Evolutionary conservation across 2,888 invertebrate species (phyloP).

Genomic region (Allophyes oxyacanthae): DNA sequence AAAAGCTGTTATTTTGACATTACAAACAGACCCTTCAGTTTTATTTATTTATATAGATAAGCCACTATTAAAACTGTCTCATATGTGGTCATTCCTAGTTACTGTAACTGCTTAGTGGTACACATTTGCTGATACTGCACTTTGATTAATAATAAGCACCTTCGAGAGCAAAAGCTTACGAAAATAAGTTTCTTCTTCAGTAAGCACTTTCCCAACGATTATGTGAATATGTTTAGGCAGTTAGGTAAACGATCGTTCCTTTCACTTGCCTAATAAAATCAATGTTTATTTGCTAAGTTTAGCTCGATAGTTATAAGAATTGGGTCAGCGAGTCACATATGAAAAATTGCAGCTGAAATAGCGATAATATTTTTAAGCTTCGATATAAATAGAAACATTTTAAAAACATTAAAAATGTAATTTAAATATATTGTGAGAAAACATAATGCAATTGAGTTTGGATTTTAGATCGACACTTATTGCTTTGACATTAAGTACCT

Average conservation of each 20-base stretch:
- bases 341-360: slow-evolving; percentile 1
- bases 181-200: slow-evolving; percentile 17
- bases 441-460: slow-evolving; percentile 5
- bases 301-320: slow-evolving; percentile 15
- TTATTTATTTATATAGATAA: too few relatives aligned
- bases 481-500: slow-evolving; percentile 7
- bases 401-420: slow-evolving; percentile 6
- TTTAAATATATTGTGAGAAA: too few relatives aligned
- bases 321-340: slow-evolving; percentile 19
- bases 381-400: slow-evolving; percentile 1
- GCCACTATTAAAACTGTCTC: too few relatives aligned
- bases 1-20: too few relatives aligned
- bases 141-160: slow-evolving; percentile 3
- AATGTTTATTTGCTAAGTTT: slow-evolving; percentile 29
- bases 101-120: background rate
- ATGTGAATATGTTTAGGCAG: slow-evolving; percentile 8
- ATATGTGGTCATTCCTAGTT: slow-evolving; percentile 8
- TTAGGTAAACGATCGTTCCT: slow-evolving; percentile 16
- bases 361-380: slow-evolving; percentile 1
- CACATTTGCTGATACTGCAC: background rate
- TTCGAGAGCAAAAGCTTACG: background rate
- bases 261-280: slow-evolving; percentile 25
- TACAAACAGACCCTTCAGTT: too few relatives aligned
- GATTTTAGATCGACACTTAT: slow-evolving; percentile 4
- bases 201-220: slow-evolving; percentile 18